Evolutionary conservation across 2,113 vertebrate species (phyloP).

Genomic region (Hymenochirus boettgeri): DNA sequence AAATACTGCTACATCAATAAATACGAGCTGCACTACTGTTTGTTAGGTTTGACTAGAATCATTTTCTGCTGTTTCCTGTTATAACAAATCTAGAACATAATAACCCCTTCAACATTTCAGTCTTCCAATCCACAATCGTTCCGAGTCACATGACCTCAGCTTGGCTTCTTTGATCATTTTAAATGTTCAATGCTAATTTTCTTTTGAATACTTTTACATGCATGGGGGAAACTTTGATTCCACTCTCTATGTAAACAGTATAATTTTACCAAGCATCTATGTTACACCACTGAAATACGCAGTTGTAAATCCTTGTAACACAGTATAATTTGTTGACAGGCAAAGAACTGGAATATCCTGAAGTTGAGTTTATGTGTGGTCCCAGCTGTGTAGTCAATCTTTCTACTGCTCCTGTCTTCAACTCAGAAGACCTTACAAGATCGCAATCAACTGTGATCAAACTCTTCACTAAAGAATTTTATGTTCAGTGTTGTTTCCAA

Average conservation of each 20-base stretch:
- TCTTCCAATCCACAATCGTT: slow-evolving; percentile 20
- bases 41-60: slow-evolving; percentile 1
- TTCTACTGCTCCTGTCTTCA: background rate
- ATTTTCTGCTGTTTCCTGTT: slow-evolving; percentile 8
- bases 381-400: slow-evolving; percentile 28
- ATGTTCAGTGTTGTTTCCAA: no score
- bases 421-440: background rate
- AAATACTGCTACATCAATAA: background rate
- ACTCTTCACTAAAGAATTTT: no score
- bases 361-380: slow-evolving; percentile 41
- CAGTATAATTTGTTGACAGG: slow-evolving; percentile 42
- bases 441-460: no score
- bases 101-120: slow-evolving; percentile 18
- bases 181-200: slow-evolving; percentile 20
- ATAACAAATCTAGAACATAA: slow-evolving; percentile 9
- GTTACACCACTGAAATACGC: background rate
- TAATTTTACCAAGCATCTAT: background rate
- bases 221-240: slow-evolving; percentile 40
- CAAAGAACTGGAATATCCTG: slow-evolving; percentile 41
- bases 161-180: slow-evolving; percentile 29
- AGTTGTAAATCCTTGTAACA: slow-evolving; percentile 21
- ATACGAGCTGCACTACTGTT: slow-evolving; percentile 4
- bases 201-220: slow-evolving; percentile 25
- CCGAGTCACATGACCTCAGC: slow-evolving; percentile 27
- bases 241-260: slow-evolving; percentile 9